These are phyloP conservation scores for Melieria crassipennis DNA, from an alignment of 2,888 invertebrate genomes.

Conservation along the genomic window DNA sequence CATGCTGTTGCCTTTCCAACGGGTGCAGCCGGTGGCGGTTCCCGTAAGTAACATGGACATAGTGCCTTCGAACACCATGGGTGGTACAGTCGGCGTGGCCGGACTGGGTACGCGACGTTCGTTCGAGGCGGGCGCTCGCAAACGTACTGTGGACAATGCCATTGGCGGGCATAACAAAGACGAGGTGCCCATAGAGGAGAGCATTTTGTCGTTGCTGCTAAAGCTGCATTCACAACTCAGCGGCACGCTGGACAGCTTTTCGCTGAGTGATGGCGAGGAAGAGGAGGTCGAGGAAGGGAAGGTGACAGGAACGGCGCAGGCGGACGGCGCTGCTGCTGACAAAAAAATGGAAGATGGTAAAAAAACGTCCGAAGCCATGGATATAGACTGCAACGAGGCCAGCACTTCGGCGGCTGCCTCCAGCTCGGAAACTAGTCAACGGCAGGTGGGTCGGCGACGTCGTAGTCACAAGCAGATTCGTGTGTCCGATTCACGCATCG, in stretches of 20 bases:
- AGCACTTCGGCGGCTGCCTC: conserved; percentile 51
- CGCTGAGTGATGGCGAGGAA: conserved; percentile 67
- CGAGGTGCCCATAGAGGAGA: conserved; percentile 79
- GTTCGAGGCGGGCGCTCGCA: conserved; percentile 57
- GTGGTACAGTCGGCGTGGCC: conserved; percentile 43
- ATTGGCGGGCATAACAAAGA: conserved; percentile 65
- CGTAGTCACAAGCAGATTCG: conserved; percentile 54
- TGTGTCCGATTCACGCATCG: conserved; percentile 68
- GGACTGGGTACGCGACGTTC: conserved; percentile 48
- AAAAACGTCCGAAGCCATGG: conserved; percentile 50
- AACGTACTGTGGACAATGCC: conserved; percentile 64
- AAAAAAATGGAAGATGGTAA: neutral
- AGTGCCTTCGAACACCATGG: conserved; percentile 65
- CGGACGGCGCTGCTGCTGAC: neutral
- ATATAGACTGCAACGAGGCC: conserved; percentile 60
- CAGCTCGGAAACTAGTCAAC: conserved; percentile 36
- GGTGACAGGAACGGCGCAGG: conserved; percentile 7
- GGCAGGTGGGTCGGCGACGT: conserved; percentile 35
- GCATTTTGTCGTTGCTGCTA: conserved; percentile 87
- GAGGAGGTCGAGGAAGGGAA: conserved; percentile 28
- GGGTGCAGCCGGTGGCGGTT: conserved; percentile 65
- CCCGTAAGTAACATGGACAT: conserved; percentile 65
- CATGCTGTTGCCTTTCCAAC: conserved; percentile 64
- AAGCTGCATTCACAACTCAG: conserved; percentile 91
- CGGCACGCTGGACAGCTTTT: conserved; percentile 83